Conservation (phyloP, 2,113 vertebrate species). For the Fulica atra region DNA sequence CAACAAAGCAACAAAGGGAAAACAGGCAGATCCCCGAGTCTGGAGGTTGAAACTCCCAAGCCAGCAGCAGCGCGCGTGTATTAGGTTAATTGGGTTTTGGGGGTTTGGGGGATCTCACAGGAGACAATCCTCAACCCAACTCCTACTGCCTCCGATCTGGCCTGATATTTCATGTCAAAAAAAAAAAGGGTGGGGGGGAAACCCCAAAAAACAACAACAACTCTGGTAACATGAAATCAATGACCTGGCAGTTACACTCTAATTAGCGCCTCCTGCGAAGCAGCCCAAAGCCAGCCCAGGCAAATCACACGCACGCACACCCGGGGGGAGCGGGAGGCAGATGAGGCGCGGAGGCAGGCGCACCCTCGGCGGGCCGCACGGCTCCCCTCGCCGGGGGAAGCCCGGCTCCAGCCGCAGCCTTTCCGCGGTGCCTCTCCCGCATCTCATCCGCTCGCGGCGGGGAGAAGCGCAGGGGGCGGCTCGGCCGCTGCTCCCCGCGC, state of each 20-base stretch:
- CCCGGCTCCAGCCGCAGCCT: background rate
- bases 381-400: too few species aligned
- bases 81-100: conserved; percentile 18
- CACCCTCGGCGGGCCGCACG: background rate
- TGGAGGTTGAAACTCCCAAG: background rate
- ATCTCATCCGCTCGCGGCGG: background rate
- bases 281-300: conserved; percentile 31
- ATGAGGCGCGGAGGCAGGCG: background rate
- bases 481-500: background rate
- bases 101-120: background rate
- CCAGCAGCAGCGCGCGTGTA: background rate
- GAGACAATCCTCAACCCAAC: background rate
- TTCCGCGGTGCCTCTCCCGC: background rate
- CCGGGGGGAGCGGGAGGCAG: background rate
- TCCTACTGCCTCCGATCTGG: background rate
- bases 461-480: background rate
- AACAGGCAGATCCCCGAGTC: background rate
- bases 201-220: background rate
- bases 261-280: conserved; percentile 67
- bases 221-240: conserved; percentile 54
- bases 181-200: too few species aligned
- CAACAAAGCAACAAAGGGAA: conserved; percentile 62
- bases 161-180: background rate
- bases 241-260: conserved; percentile 69
- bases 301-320: background rate